Percentiles rank a stretch among this genome's conserved stretches.
Evolutionary conservation across 2,888 invertebrate species (phyloP).

Genomic region (Dione juno): DNA sequence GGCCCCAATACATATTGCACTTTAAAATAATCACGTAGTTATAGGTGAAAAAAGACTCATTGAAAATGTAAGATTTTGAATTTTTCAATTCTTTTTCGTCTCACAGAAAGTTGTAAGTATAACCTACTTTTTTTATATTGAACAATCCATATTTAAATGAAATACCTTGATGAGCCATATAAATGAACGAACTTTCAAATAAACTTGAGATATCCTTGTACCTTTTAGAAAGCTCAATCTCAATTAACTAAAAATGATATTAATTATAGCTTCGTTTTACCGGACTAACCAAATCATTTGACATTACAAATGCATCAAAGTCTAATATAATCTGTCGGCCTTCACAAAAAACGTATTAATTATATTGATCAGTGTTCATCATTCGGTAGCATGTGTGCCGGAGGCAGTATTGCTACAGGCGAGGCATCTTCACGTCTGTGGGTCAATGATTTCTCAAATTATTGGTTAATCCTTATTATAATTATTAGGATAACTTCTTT

Average conservation of each 20-base stretch:
- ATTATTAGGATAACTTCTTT: constrained; percentile 8
- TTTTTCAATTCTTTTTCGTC: too few relatives aligned
- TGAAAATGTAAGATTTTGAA: too few relatives aligned
- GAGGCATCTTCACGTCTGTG: constrained; percentile 2
- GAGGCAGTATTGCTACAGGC: constrained; percentile 19
- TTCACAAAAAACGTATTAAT: constrained; percentile 4
- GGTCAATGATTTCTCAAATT: constrained; percentile 18
- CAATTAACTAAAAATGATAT: constrained; percentile 13
- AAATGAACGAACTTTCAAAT: constrained; percentile 8
- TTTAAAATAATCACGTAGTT: too few relatives aligned
- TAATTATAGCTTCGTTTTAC: constrained; percentile 11
- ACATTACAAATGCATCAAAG: constrained; percentile 22
- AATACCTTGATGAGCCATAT: constrained; percentile 14
- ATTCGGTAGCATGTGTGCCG: constrained; percentile 20
- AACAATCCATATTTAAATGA: neutral
- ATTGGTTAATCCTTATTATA: constrained; percentile 13
- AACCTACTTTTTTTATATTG: neutral
- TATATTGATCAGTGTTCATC: constrained; percentile 22
- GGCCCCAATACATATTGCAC: too few relatives aligned
- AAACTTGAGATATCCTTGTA: constrained; percentile 11
- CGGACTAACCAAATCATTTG: constrained; percentile 5
- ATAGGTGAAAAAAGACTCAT: too few relatives aligned
- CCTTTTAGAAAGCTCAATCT: constrained; percentile 21
- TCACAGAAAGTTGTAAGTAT: too few relatives aligned
- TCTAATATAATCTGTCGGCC: constrained; percentile 27